Conservation (phyloP, 2,888 invertebrate genomes). For the Drosophila meridionalis region DNA sequence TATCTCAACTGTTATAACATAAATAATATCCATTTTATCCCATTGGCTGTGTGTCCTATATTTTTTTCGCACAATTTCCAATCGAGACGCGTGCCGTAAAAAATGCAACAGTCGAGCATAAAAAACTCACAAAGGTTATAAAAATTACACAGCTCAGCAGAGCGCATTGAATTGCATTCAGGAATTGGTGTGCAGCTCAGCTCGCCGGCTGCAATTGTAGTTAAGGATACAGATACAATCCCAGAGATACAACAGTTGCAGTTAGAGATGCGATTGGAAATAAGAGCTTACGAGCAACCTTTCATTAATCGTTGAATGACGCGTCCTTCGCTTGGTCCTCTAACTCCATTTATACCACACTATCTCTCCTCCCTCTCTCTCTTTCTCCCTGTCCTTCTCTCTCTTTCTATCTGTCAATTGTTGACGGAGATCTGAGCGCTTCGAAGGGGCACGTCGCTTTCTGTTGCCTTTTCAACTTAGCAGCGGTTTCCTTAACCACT, state of each 20-base stretch:
- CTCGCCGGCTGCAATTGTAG: slow-evolving; percentile 35
- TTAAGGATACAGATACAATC: slow-evolving; percentile 19
- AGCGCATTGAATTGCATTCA: slow-evolving; percentile 42
- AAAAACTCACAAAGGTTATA: slow-evolving; percentile 20
- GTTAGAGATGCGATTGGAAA: slow-evolving; percentile 16
- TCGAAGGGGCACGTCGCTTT: background rate
- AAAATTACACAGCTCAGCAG: slow-evolving; percentile 44
- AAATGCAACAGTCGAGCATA: background rate
- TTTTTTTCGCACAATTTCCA: background rate
- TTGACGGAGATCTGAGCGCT: background rate
- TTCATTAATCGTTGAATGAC: slow-evolving; percentile 28
- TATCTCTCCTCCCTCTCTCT: background rate
- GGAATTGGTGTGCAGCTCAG: slow-evolving; percentile 16
- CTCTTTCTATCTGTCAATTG: slow-evolving; percentile 4
- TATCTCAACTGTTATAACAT: background rate
- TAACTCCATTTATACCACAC: no score
- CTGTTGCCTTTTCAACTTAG: slow-evolving; percentile 15
- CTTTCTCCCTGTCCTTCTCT: background rate
- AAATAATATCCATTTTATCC: slow-evolving; percentile 1
- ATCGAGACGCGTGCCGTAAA: background rate
- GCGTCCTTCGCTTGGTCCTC: background rate
- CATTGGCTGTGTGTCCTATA: background rate
- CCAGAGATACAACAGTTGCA: background rate
- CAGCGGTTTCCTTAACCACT: slow-evolving; percentile 8
- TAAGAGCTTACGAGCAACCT: slow-evolving; percentile 11